Conservation (phyloP, 1,140 invertebrate species). For the Schlechtendalia chinensis region DNA sequence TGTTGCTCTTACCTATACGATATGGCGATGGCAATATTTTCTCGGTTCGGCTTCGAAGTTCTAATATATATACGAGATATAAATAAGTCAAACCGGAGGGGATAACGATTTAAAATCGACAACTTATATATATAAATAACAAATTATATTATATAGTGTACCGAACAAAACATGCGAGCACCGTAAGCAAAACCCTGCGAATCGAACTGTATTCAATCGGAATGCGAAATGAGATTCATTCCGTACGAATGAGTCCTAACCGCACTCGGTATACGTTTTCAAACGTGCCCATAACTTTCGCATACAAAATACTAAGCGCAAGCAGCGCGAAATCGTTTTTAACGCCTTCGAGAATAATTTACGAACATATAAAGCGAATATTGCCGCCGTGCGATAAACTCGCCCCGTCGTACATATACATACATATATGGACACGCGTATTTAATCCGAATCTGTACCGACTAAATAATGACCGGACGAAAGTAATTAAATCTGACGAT, state of each 20-base stretch:
- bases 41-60: not conserved
- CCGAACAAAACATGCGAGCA: slow-evolving; percentile 1
- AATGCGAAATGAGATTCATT: slow-evolving; percentile 44
- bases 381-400: no score
- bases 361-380: no score
- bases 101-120: slow-evolving; percentile 24
- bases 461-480: no score
- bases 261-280: no score
- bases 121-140: no score
- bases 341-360: not conserved
- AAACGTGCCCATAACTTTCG: not conserved
- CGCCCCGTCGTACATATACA: no score
- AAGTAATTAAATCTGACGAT: no score
- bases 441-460: no score
- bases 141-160: no score
- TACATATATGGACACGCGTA: no score
- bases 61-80: no score
- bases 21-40: not conserved
- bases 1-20: no score
- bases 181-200: slow-evolving; percentile 19
- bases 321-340: not conserved
- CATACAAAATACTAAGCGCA: not conserved
- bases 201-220: slow-evolving; percentile 20
- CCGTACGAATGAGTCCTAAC: not conserved
- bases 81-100: slow-evolving; percentile 13